A percentile compares a stretch with the other conserved stretches of the same genome.
Evolutionary conservation across 2,113 vertebrate species (phyloP).

Genomic region (Montifringilla adamsi): DNA sequence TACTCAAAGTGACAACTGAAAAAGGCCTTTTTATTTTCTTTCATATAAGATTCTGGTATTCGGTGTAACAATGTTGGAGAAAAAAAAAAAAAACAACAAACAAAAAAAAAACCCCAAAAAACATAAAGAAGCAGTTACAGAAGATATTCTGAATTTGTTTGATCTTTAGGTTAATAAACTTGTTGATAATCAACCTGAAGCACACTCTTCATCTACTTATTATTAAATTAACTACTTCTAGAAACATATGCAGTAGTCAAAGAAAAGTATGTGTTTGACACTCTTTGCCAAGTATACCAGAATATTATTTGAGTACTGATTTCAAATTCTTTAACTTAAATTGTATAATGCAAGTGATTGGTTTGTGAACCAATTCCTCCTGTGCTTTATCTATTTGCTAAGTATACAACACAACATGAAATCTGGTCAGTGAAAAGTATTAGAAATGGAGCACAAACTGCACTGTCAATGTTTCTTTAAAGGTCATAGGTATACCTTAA

Average conservation of each 20-base stretch:
- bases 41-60: neutral
- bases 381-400: neutral
- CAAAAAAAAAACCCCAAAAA: neutral
- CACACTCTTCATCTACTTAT: neutral
- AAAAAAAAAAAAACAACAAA: neutral
- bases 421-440: neutral
- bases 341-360: neutral
- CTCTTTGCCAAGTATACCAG: neutral
- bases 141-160: neutral
- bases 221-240: neutral
- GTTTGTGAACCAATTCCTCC: neutral
- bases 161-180: neutral
- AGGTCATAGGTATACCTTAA: neutral
- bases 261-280: neutral
- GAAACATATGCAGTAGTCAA: neutral
- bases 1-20: neutral
- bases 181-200: neutral
- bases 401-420: neutral
- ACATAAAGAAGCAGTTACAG: neutral
- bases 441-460: neutral
- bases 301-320: neutral
- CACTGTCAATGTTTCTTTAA: neutral
- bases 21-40: neutral
- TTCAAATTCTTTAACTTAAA: neutral
- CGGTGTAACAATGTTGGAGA: neutral